Conservation (phyloP, 2,888 invertebrate species). For the Siphonodentalium dalli region DNA sequence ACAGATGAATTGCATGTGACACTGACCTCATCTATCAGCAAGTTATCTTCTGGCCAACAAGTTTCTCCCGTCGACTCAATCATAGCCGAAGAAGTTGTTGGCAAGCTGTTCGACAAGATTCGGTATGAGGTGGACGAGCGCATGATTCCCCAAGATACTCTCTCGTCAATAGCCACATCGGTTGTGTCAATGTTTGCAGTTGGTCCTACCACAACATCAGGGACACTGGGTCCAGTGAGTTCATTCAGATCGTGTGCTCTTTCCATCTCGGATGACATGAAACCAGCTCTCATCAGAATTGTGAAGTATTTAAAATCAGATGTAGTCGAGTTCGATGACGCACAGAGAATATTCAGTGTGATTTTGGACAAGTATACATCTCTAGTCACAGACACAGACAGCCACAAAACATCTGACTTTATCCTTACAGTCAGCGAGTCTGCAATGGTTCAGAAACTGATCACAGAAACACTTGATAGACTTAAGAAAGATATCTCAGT, state of each 20-base stretch:
- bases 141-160: slow-evolving; percentile 2
- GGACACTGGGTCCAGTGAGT: background rate
- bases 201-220: slow-evolving; percentile 15
- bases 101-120: background rate
- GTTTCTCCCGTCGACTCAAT: background rate
- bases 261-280: slow-evolving; percentile 7
- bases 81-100: slow-evolving; percentile 8
- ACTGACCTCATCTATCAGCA: too few species aligned
- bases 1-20: too few species aligned
- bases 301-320: slow-evolving; percentile 27
- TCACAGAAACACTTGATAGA: too few species aligned
- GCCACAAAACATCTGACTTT: too few species aligned
- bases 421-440: too few species aligned
- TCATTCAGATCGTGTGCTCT: background rate
- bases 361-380: slow-evolving; percentile 33
- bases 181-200: slow-evolving; percentile 16
- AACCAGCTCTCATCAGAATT: slow-evolving; percentile 22
- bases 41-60: too few species aligned
- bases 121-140: background rate
- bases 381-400: too few species aligned
- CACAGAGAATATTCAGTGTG: slow-evolving; percentile 32
- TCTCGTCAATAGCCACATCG: slow-evolving; percentile 25
- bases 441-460: too few species aligned
- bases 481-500: too few species aligned
- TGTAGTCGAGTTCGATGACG: slow-evolving; percentile 21